These are phyloP conservation scores for Rhynchonycteris naso DNA, from an alignment of 2,797 vertebrate genomes.

Conservation along the genomic window DNA sequence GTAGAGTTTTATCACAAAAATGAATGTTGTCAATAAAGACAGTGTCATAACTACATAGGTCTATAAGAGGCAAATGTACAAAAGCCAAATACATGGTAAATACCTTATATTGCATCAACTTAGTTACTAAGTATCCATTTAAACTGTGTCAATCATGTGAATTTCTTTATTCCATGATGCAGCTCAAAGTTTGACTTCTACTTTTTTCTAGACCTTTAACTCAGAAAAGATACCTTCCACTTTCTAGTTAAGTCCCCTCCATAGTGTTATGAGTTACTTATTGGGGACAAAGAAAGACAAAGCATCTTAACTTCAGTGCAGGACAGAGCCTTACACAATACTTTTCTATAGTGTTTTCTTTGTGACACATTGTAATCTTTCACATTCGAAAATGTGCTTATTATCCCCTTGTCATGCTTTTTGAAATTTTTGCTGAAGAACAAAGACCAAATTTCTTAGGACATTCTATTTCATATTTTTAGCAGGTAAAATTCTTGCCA, in stretches of 20 bases:
- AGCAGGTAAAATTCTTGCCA: not conserved
- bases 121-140: not conserved
- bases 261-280: not conserved
- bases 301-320: not conserved
- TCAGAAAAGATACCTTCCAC: not conserved
- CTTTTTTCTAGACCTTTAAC: not conserved
- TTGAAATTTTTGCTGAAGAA: not conserved
- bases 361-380: constrained; percentile 11
- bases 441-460: not conserved
- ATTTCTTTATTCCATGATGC: not conserved
- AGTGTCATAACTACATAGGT: not conserved
- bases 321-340: not conserved
- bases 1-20: not conserved
- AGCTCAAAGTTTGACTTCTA: not conserved
- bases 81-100: not conserved
- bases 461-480: not conserved
- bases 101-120: not conserved
- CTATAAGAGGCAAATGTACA: not conserved
- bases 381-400: not conserved
- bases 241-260: not conserved
- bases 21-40: constrained; percentile 7
- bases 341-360: not conserved
- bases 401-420: not conserved
- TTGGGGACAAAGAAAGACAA: not conserved
- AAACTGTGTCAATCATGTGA: not conserved